Conservation (phyloP, 2,113 vertebrate genomes). For the Phoxinus phoxinus region DNA sequence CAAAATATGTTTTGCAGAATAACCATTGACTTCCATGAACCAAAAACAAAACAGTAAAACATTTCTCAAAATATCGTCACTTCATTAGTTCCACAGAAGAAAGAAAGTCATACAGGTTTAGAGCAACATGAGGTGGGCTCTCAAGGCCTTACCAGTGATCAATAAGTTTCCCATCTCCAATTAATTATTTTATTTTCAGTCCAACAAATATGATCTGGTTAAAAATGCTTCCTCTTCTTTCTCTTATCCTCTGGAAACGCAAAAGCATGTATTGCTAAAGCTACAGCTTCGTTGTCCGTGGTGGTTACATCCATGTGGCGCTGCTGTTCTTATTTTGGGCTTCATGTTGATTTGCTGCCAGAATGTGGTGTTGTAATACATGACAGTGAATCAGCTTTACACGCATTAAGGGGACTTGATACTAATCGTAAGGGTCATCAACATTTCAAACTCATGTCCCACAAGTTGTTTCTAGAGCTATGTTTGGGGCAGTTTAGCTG, state of each 20-base stretch:
- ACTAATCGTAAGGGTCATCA: not conserved
- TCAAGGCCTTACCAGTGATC: not conserved
- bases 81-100: not conserved
- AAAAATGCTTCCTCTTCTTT: not conserved
- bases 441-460: not conserved
- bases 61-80: not conserved
- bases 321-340: conserved; percentile 18
- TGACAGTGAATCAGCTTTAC: conserved; percentile 22
- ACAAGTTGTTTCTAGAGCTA: conserved; percentile 6
- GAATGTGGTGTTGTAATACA: conserved; percentile 15
- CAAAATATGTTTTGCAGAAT: not conserved
- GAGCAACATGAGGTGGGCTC: not conserved
- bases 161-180: not conserved
- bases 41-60: not conserved
- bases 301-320: not conserved
- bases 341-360: not conserved
- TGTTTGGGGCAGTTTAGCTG: not conserved
- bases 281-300: not conserved
- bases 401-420: not conserved
- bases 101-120: not conserved
- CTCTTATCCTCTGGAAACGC: not conserved
- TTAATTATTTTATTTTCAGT: not conserved
- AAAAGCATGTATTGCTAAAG: not conserved
- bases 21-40: not conserved
- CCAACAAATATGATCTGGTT: not conserved